These are phyloP conservation scores for Formica aserva DNA, from an alignment of 2,888 invertebrate genomes.

Conservation along the genomic window DNA sequence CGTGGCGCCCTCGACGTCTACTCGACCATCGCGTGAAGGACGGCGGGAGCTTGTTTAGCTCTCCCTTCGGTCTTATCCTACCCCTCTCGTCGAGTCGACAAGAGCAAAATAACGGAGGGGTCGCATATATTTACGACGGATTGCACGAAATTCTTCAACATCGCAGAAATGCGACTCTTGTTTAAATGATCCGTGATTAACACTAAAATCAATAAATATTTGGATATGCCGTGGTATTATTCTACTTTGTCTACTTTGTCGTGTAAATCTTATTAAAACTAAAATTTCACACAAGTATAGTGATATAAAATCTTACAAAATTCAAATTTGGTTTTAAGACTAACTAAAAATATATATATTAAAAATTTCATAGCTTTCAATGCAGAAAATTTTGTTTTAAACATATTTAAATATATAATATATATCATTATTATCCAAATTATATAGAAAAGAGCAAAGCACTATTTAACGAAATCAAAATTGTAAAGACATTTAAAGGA, in stretches of 20 bases:
- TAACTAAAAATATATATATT: background rate
- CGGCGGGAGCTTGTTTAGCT: slow-evolving; percentile 51
- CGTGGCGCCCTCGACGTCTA: slow-evolving; percentile 61
- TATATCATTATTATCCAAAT: background rate
- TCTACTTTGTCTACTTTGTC: background rate
- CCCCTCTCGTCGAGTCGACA: slow-evolving; percentile 15
- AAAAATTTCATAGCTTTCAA: background rate
- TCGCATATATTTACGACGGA: slow-evolving; percentile 43
- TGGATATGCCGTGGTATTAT: too few species aligned
- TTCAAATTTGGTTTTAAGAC: background rate
- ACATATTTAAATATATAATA: background rate
- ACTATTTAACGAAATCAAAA: background rate
- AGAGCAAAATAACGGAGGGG: slow-evolving; percentile 32
- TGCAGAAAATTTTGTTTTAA: background rate
- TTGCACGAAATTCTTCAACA: slow-evolving; percentile 26
- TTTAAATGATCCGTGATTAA: background rate
- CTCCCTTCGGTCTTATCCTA: slow-evolving; percentile 26
- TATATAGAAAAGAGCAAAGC: background rate
- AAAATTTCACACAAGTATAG: background rate
- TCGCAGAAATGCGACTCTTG: background rate
- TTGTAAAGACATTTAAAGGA: background rate
- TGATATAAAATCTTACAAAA: background rate
- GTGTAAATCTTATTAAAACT: too few species aligned
- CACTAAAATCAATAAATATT: background rate
- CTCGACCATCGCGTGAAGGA: slow-evolving; percentile 34